Base-by-base conservation (phyloP, 2,797 vertebrate genomes). In the Halcyon chelicuti region DNA sequence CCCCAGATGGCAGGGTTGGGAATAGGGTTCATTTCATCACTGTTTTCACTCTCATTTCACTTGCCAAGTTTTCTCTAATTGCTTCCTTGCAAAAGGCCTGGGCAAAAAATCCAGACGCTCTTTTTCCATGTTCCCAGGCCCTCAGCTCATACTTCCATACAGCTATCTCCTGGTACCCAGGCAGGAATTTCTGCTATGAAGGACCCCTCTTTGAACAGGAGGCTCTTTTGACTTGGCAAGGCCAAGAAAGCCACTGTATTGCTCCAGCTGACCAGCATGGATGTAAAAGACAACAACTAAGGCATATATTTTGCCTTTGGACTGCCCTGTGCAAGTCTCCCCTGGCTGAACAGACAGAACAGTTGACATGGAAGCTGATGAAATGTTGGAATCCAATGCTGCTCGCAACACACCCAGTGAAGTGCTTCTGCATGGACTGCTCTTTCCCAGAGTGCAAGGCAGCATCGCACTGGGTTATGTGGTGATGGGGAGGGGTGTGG, bases 41-140 rank as follows among this genome's bases (percentile, higher is more conserved):
- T 73, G 14, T 40, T 89, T 78, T 79, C 28, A 15, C 51, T 82
- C 31, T 76, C 8, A 4, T 85, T 74, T 85, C 22, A 13, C 77
- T 94, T 95, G 87, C 68, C 58, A 71, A 71, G 65, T 75, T 88
- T 90, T 91, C 68, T 80, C 55, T 83, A 93, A 91, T 74, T 75
- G 42, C 82, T 93, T 95, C 62, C 42, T 80, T 72, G 79, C 49
- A 75, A 87, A 89, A 77, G 42, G 31, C 78, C 78, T 39, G 61
- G 83, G 75, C 55, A 49, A 91, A 80, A 35, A 51, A 68, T n/a
- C 29, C 47, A 76, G 68, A n/a, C 26, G 5, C 2, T 0, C 35
- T 92, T 93, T 62, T 40, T 55, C 52, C 29, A 46, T 1, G 2
- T 67, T 54, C n/a, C 58, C 20, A 71, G 51, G 37, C 75, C 62